Evolutionary conservation across 2,797 vertebrate species (phyloP).

Genomic region (Chaetophractus vellerosus): DNA sequence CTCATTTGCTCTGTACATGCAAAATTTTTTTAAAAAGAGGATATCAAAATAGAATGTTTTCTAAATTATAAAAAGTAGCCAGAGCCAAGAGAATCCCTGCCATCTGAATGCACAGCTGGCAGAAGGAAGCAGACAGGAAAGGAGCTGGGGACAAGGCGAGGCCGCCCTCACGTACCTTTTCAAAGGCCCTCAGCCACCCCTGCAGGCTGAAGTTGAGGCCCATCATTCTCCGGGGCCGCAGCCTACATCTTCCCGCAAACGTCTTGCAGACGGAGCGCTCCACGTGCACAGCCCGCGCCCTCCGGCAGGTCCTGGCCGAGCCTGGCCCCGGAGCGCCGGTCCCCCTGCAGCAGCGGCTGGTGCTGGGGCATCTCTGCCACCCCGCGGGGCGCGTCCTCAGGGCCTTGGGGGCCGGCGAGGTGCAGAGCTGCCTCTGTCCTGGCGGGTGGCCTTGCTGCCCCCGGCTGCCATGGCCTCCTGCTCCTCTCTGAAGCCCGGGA

Average conservation of each 20-base stretch:
- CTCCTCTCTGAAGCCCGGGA: constrained; percentile 77
- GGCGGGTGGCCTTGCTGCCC: constrained; percentile 85
- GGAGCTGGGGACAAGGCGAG: no score
- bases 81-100: background rate
- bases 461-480: constrained; percentile 73
- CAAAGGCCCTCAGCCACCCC: no score
- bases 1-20: constrained; percentile 53
- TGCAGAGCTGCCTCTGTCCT: constrained; percentile 73
- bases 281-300: background rate
- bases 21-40: background rate
- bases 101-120: background rate
- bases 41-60: background rate
- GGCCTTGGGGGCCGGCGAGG: constrained; percentile 59
- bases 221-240: no score
- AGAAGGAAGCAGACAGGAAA: constrained; percentile 1
- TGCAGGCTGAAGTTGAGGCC: no score
- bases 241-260: no score
- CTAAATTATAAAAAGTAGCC: constrained; percentile 3
- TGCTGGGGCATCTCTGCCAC: constrained; percentile 80
- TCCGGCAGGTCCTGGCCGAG: constrained; percentile 68
- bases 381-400: constrained; percentile 68
- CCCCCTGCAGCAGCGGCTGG: constrained; percentile 63
- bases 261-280: no score
- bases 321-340: constrained; percentile 78
- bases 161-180: no score